Evolutionary conservation across 2,888 invertebrate species (phyloP).

Genomic region (Eurois occulta): DNA sequence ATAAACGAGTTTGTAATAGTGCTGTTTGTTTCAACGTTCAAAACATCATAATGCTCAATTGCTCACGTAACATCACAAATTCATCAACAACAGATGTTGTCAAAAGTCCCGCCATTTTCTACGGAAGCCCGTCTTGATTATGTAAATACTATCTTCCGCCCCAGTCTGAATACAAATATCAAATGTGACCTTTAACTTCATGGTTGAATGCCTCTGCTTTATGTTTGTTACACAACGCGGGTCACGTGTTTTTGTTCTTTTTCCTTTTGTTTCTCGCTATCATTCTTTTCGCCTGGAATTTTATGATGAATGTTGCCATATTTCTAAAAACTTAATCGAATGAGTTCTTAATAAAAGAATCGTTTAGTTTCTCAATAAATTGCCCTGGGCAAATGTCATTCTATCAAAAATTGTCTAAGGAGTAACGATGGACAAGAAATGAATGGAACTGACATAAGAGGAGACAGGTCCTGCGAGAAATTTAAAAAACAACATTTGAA

Average conservation of each 20-base stretch:
- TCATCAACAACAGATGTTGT: conserved; percentile 53
- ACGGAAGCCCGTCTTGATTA: conserved; percentile 45
- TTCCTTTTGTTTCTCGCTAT: not conserved
- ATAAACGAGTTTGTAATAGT: conserved; percentile 7
- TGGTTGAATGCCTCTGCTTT: conserved; percentile 32
- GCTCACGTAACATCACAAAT: conserved; percentile 27
- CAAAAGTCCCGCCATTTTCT: conserved; percentile 33
- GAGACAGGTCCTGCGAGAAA: too few relatives aligned
- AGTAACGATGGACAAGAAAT: not conserved
- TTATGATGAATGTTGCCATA: not conserved
- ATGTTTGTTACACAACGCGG: conserved; percentile 35
- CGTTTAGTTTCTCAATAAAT: not conserved
- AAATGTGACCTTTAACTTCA: conserved; percentile 58
- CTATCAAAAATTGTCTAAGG: not conserved
- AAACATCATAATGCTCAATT: conserved; percentile 33
- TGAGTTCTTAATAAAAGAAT: not conserved
- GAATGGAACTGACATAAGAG: too few relatives aligned
- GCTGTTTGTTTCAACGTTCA: conserved; percentile 39
- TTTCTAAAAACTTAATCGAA: not conserved
- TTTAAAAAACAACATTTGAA: too few relatives aligned
- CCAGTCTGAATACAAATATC: conserved; percentile 60
- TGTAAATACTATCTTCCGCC: conserved; percentile 54
- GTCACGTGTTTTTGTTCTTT: conserved; percentile 26
- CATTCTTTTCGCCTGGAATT: not conserved
- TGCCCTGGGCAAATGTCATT: not conserved